Percentiles rank a stretch among this genome's conserved stretches.
These are phyloP conservation scores for Cydia amplana DNA, from an alignment of 1,140 invertebrate species.

Conservation along the genomic window DNA sequence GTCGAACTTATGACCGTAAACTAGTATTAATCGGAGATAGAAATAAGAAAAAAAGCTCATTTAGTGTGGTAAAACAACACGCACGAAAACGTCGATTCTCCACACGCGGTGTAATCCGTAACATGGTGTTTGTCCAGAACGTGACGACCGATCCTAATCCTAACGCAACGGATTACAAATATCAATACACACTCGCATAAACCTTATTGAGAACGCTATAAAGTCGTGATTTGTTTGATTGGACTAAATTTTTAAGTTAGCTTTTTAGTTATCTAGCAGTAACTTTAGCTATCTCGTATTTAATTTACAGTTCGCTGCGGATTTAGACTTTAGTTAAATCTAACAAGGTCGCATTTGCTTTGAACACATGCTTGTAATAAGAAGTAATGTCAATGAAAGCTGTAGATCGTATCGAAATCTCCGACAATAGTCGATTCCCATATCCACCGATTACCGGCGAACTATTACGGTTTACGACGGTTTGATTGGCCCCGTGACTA, in stretches of 20 bases:
- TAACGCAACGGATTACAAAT: slow-evolving; percentile 18
- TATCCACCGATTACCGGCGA: slow-evolving; percentile 69
- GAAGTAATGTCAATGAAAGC: background rate
- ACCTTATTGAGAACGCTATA: slow-evolving; percentile 32
- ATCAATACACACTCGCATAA: slow-evolving; percentile 6
- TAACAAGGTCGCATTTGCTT: background rate
- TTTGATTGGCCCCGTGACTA: slow-evolving; percentile 67
- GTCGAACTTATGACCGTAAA: slow-evolving; percentile 11
- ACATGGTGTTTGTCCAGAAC: slow-evolving; percentile 64
- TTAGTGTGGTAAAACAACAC: slow-evolving; percentile 22
- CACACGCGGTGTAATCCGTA: slow-evolving; percentile 61
- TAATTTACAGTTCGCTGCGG: background rate
- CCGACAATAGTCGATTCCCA: slow-evolving; percentile 66
- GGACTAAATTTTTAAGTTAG: slow-evolving; percentile 14
- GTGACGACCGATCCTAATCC: slow-evolving; percentile 45
- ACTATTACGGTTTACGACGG: slow-evolving; percentile 67
- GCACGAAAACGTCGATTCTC: slow-evolving; percentile 53
- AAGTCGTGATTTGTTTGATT: slow-evolving; percentile 35
- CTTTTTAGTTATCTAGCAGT: background rate
- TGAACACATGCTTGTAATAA: background rate
- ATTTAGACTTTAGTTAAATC: background rate
- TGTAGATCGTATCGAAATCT: slow-evolving; percentile 46
- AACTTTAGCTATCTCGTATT: background rate
- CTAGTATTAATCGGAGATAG: background rate
- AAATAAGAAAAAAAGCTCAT: slow-evolving; percentile 14